Base-by-base conservation (phyloP, 2,113 vertebrate species). In the Gymnarchus niloticus region DNA sequence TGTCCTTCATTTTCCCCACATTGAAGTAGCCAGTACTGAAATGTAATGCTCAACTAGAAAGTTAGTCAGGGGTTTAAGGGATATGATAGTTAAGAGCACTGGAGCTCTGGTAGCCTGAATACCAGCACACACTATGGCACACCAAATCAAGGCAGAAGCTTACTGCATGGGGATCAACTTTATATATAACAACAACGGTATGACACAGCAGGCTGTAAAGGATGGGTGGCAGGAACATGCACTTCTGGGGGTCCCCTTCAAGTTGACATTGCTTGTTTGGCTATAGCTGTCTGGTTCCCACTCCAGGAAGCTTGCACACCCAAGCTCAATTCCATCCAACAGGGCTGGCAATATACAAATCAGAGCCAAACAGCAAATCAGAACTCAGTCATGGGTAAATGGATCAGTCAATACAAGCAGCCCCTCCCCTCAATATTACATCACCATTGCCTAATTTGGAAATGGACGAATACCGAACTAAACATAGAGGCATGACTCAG, bases 401-500 rank as follows among this genome's bases (percentile, higher is more conserved):
- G 44, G 8, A 48, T 78, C 41, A 48, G 44, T 48, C 76, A 78
- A 78, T 48, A 78, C 23, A n/a, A 8, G 17, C 76, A 78, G 76
- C 46, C 21, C 41, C 9, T 78, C 76, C 44, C 37, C 76, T 48
- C 7, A 78, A 78, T 78, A 44, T 48, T 78, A 78, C 76, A 78
- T 78, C 41, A 48, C 76, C 76, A 78, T 21, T 48, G 44, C 44
- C 76, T 78, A 78, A 78, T 78, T 78, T 78, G 76, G 76, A 48
- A 37, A 78, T n/a, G 44, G 44, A 44, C 46, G 76, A 78, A 44
- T n/a, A 48, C n/a, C 46, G 76, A n/a, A 78, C 76, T 82, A 82
- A 33, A 82, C 80, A 54, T 54, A 82, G 80, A 82, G 80, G 49
- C 25, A 54, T 82, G 80, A 82, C 51, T 82, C 80, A 54, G 80